Conservation (phyloP, 2,797 vertebrate species). For the Onychomys leucogaster region DNA sequence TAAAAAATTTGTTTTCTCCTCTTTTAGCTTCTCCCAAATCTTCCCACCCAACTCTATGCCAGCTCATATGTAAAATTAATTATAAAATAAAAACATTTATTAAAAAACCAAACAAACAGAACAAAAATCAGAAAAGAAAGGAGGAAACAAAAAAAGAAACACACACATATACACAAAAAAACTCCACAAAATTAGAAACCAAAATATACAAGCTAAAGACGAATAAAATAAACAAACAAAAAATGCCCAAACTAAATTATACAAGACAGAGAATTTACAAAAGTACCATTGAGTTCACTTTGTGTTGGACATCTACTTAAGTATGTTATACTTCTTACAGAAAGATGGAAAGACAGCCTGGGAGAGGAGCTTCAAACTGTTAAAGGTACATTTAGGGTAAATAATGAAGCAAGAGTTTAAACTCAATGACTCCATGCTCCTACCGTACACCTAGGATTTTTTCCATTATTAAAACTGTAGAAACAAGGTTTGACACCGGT, state of each 20-base stretch:
- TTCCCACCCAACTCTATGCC: neutral
- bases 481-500: neutral
- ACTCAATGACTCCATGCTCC: neutral
- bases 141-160: neutral
- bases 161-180: neutral
- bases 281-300: neutral
- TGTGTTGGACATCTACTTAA: neutral
- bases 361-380: neutral
- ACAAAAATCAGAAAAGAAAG: neutral
- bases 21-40: neutral
- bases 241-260: neutral
- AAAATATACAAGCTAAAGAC: neutral
- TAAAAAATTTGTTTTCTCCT: no score
- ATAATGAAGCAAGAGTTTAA: neutral
- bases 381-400: neutral
- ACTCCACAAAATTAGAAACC: neutral
- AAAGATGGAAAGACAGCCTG: neutral
- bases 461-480: conserved; percentile 29
- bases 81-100: neutral
- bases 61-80: no score
- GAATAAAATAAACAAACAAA: neutral
- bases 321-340: neutral
- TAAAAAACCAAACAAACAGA: neutral
- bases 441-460: neutral
- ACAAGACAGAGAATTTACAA: neutral